A percentile compares a stretch with the other conserved stretches of the same genome.
Conservation (phyloP, 2,888 invertebrate species). For the Alviniconcha strummeri region DNA sequence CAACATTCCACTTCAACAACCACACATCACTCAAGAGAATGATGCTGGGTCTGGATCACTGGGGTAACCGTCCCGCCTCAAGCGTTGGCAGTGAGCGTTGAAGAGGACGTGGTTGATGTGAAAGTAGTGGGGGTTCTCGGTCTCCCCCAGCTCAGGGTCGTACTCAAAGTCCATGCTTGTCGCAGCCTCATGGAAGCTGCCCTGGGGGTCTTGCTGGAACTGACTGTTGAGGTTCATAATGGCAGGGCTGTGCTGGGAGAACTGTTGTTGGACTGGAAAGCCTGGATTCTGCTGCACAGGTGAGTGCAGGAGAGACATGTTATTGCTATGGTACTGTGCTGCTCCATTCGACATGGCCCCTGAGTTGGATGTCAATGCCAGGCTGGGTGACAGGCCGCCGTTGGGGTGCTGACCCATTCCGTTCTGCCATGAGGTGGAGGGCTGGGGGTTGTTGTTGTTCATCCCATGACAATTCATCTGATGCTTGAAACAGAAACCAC, state of each 20-base stretch:
- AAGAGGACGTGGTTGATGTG: conserved; percentile 88
- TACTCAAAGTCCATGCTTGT: conserved; percentile 44
- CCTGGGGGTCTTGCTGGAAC: too few species aligned
- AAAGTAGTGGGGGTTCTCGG: conserved; percentile 90
- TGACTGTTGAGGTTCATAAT: background rate
- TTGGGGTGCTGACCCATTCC: background rate
- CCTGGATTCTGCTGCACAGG: background rate
- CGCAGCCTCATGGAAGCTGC: background rate
- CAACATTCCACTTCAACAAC: too few species aligned
- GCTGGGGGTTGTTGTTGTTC: conserved; percentile 10
- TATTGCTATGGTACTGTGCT: background rate
- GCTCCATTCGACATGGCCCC: background rate
- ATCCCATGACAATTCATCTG: background rate
- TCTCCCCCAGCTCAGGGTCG: conserved; percentile 83
- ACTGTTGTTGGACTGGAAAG: background rate
- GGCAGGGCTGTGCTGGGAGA: background rate
- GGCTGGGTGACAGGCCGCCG: too few species aligned
- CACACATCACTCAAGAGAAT: too few species aligned
- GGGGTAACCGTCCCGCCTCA: conserved; percentile 34
- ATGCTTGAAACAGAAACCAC: background rate
- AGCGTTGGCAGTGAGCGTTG: conserved; percentile 80
- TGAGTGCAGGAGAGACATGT: background rate
- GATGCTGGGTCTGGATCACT: background rate
- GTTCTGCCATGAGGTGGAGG: background rate
- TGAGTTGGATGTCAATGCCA: too few species aligned